Evolutionary conservation across 1,140 invertebrate genomes (phyloP).

Genomic region (Phthorimaea operculella): DNA sequence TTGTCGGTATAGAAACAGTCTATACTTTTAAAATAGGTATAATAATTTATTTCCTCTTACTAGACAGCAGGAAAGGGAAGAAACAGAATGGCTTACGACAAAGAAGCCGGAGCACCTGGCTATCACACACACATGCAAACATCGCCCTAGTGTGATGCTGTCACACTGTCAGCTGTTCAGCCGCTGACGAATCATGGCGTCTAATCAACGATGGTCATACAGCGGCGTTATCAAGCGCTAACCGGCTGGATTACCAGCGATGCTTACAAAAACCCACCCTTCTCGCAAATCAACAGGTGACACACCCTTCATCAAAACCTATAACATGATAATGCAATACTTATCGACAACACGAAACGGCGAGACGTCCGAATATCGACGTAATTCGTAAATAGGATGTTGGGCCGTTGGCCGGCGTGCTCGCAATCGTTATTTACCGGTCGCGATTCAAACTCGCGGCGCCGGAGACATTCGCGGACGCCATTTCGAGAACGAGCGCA

Average conservation of each 20-base stretch:
- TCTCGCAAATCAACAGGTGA: constrained; percentile 52
- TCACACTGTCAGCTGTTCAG: background rate
- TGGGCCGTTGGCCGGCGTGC: constrained; percentile 22
- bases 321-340: constrained; percentile 5
- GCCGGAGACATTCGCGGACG: constrained; percentile 48
- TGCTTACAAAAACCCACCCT: constrained; percentile 3
- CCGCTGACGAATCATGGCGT: background rate
- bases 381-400: constrained; percentile 5
- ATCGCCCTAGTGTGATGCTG: background rate
- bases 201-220: background rate
- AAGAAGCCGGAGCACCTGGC: constrained; percentile 28
- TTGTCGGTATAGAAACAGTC: too few species aligned
- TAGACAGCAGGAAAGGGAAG: background rate
- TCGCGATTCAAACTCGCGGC: constrained; percentile 53
- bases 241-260: background rate
- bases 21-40: too few species aligned
- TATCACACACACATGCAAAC: constrained; percentile 12
- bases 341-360: constrained; percentile 6
- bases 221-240: background rate
- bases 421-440: constrained; percentile 50
- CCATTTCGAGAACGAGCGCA: constrained; percentile 53
- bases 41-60: too few species aligned
- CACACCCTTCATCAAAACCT: constrained; percentile 52
- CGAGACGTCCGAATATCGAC: constrained; percentile 1
- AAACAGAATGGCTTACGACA: background rate